Conservation (phyloP, 2,888 invertebrate species). For the Eristalis pertinax region DNA sequence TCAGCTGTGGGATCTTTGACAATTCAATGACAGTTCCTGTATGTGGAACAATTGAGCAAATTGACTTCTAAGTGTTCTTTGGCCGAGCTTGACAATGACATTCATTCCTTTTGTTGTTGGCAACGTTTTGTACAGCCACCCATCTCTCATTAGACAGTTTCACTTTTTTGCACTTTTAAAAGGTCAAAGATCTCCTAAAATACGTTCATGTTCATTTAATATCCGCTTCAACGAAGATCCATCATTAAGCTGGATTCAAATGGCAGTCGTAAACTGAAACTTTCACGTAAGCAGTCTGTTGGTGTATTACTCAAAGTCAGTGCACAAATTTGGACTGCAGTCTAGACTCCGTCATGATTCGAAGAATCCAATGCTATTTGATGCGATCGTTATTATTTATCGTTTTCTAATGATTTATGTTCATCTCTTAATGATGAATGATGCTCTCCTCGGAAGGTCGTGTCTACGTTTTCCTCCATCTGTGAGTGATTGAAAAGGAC, state of each 20-base stretch:
- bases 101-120: background rate
- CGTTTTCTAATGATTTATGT: too few species aligned
- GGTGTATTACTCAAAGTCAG: background rate
- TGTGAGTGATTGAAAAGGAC: too few species aligned
- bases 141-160: background rate
- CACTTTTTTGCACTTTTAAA: background rate
- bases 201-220: background rate
- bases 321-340: background rate
- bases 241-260: background rate
- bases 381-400: too few species aligned
- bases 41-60: background rate
- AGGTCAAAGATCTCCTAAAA: slow-evolving; percentile 31
- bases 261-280: background rate
- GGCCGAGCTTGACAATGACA: too few species aligned
- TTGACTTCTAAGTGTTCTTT: background rate
- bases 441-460: too few species aligned
- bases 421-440: too few species aligned
- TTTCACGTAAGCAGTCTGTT: background rate
- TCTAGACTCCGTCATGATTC: too few species aligned
- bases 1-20: slow-evolving; percentile 5
- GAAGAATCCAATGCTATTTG: too few species aligned
- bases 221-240: background rate
- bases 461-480: too few species aligned
- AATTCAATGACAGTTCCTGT: background rate
- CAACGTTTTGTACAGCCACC: background rate